Percentiles rank a stretch among this genome's conserved stretches.
Conservation (phyloP, 1,140 invertebrate species). For the Tetragonula clypearis region DNA sequence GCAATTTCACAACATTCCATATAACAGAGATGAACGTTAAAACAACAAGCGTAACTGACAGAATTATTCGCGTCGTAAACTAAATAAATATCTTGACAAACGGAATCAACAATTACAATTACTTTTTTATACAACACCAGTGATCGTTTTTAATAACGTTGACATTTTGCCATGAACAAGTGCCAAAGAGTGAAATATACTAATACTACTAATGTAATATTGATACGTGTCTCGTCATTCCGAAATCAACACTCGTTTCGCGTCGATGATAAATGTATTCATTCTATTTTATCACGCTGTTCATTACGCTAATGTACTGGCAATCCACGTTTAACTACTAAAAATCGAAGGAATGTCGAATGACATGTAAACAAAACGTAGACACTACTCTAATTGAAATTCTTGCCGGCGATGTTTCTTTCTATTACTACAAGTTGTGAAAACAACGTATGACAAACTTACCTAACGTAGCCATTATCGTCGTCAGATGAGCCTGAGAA, state of each 20-base stretch:
- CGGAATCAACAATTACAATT: neutral
- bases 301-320: too few species aligned
- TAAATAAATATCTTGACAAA: neutral
- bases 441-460: neutral
- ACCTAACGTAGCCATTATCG: conserved; percentile 47
- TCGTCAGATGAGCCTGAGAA: conserved; percentile 51
- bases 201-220: neutral
- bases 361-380: conserved; percentile 54
- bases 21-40: neutral
- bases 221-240: neutral
- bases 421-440: neutral
- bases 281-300: too few species aligned
- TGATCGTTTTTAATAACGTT: neutral
- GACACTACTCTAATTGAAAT: neutral
- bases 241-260: neutral
- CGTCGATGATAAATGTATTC: neutral
- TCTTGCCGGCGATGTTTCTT: conserved; percentile 23
- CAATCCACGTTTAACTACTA: neutral
- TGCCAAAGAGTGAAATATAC: neutral
- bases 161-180: neutral
- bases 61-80: neutral
- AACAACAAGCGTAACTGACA: neutral
- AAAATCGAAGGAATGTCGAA: neutral
- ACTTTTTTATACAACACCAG: neutral
- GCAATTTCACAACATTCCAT: neutral